Base-by-base conservation (phyloP, 2,113 vertebrate species). In the Siniperca chuatsi region DNA sequence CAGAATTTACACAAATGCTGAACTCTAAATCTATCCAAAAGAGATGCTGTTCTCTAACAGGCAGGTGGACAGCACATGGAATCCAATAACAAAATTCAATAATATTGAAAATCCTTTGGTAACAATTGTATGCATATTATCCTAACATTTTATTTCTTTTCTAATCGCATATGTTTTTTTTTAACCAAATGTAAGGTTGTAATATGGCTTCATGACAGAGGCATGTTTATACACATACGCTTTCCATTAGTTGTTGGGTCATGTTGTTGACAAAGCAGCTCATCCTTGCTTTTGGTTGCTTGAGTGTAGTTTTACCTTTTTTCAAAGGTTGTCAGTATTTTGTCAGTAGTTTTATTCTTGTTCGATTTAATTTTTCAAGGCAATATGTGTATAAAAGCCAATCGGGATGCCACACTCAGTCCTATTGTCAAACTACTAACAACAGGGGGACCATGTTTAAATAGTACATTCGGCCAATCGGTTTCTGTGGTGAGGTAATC, bases 401-500 rank as follows among this genome's bases (percentile, higher is more conserved):
- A 46, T 50, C 35, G 25, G 11, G 11, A 29, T 65, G 33, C 8
- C 58, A 23, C 23, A 20, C 15, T 52, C 13, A 33, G 52, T 60
- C 25, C 37, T 69, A 37, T 29, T 50, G 37, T 67, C 20, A 75
- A 82, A 48, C 58, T 72, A 8, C 44, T 15, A 62, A 73, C 42
- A 60, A 66, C 60, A 5, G 23, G 60, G 46, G 76, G 2, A 25
- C 23, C 21, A 4, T 66, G 77, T 83, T 70, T n/a, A 20, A 80
- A 62, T 33, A 10, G 69, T 69, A 12, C 37, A 16, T 75, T 77
- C 70, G 62, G 15, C 52, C 79, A 69, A 9, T 81, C 66, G 20
- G 65, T 83, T 60, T 81, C 62, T 87, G 35, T 72, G 44, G 23
- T 62, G 44, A 46, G 72, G 58, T 88, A 81, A 88, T 91, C 88